These are phyloP conservation scores for Troides aeacus DNA, from an alignment of 2,888 invertebrate genomes.

Conservation along the genomic window DNA sequence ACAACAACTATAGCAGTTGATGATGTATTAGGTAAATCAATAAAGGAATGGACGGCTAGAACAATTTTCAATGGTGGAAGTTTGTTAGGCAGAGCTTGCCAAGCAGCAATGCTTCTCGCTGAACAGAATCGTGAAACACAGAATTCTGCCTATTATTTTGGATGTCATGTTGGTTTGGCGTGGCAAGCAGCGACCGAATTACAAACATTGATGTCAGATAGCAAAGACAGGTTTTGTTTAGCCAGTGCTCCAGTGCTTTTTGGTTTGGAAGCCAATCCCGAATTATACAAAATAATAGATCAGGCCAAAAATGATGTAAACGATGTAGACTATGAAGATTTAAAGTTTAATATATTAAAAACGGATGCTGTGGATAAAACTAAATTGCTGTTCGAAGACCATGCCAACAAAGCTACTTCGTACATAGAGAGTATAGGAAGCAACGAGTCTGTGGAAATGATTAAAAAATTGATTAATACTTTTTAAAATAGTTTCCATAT, in stretches of 20 bases:
- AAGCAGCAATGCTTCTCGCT: conserved; percentile 87
- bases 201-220: conserved; percentile 78
- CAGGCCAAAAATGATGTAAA: conserved; percentile 83
- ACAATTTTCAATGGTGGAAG: conserved; percentile 85
- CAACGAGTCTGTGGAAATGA: conserved; percentile 71
- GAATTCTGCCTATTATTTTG: conserved; percentile 87
- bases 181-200: conserved; percentile 85
- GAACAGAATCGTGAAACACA: conserved; percentile 85
- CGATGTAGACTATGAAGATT: conserved; percentile 83
- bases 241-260: conserved; percentile 92
- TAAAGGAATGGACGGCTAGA: conserved; percentile 86
- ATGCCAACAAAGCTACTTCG: conserved; percentile 62
- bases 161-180: conserved; percentile 89
- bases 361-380: conserved; percentile 71
- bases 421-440: conserved; percentile 64
- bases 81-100: conserved; percentile 86
- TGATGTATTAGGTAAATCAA: conserved; percentile 78
- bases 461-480: conserved; percentile 70
- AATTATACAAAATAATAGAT: conserved; percentile 82
- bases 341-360: conserved; percentile 72
- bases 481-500: conserved; percentile 40
- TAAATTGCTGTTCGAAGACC: conserved; percentile 64
- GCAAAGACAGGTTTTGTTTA: conserved; percentile 84
- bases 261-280: conserved; percentile 88
- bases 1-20: conserved; percentile 60